These are phyloP conservation scores for Brenthis daphne DNA, from an alignment of 2,888 invertebrate genomes.

Conservation along the genomic window DNA sequence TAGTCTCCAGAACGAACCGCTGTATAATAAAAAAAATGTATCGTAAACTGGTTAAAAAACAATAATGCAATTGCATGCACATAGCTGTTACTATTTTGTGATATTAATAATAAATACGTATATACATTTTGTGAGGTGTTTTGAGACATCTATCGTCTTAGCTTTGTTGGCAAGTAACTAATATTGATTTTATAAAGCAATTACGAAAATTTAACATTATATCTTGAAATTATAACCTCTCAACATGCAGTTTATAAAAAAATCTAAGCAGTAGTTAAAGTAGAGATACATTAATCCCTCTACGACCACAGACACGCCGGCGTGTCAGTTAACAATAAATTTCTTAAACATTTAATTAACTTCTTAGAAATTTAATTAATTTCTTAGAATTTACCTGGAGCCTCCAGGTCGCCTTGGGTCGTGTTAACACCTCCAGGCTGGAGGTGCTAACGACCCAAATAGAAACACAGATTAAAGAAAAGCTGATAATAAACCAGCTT, in stretches of 20 bases:
- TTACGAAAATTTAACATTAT: not conserved
- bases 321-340: too few species aligned
- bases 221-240: not conserved
- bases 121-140: slow-evolving; percentile 2
- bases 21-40: slow-evolving; percentile 66
- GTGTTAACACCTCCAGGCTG: too few species aligned
- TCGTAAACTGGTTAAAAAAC: not conserved
- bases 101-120: not conserved
- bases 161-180: not conserved
- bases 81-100: not conserved
- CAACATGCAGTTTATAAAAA: not conserved
- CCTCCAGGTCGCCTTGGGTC: too few species aligned
- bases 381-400: too few species aligned
- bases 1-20: slow-evolving; percentile 99
- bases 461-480: too few species aligned
- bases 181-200: not conserved
- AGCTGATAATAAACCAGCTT: too few species aligned
- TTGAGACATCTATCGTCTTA: not conserved
- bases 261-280: too few species aligned
- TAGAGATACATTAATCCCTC: too few species aligned
- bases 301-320: too few species aligned
- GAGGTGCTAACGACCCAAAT: too few species aligned
- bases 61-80: slow-evolving; percentile 22
- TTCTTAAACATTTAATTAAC: too few species aligned
- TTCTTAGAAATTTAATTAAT: too few species aligned